phyloP scores from a whole-genome alignment of 1,140 invertebrate species.

The Lordiphosa stackelbergi region DNA sequence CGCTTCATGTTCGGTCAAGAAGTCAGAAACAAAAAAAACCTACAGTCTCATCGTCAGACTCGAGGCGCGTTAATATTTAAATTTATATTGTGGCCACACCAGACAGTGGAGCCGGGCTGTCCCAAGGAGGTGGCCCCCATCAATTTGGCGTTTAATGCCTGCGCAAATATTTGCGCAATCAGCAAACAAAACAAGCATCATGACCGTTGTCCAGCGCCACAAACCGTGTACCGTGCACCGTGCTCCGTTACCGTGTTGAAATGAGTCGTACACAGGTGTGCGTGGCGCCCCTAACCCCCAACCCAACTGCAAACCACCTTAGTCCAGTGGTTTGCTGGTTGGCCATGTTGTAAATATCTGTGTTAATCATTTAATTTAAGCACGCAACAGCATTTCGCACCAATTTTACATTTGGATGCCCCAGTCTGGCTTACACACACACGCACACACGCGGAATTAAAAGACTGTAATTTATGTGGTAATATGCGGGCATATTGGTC shows the following conservation, averaged over 20 bases:
- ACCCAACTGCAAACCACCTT: background rate
- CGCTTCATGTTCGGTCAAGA: conserved; percentile 49
- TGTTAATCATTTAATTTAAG: conserved; percentile 76
- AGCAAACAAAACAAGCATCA: conserved; percentile 70
- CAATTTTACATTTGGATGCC: conserved; percentile 34
- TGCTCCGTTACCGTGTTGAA: conserved; percentile 40
- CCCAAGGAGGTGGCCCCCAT: conserved; percentile 24
- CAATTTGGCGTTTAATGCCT: conserved; percentile 71
- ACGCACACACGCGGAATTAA: conserved; percentile 4
- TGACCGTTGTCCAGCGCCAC: conserved; percentile 53
- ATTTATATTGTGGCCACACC: conserved; percentile 61
- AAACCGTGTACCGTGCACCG: conserved; percentile 29
- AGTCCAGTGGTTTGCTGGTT: conserved; percentile 13
- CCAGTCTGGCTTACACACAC: background rate
- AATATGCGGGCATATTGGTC: conserved; percentile 13
- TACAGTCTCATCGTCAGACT: conserved; percentile 30
- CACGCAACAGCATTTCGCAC: conserved; percentile 21
- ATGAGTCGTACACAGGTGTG: conserved; percentile 24
- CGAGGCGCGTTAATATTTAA: conserved; percentile 62
- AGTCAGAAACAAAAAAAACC: conserved; percentile 58
- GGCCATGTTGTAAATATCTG: conserved; percentile 57
- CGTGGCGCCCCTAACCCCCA: background rate
- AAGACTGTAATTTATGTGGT: conserved; percentile 34
- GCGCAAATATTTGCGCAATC: conserved; percentile 74
- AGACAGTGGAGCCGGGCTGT: conserved; percentile 1